Evolutionary conservation across 2,797 vertebrate genomes (phyloP), one percentile per base, ranked within the genome.

Genomic region (Eutrigla gurnardus): DNA sequence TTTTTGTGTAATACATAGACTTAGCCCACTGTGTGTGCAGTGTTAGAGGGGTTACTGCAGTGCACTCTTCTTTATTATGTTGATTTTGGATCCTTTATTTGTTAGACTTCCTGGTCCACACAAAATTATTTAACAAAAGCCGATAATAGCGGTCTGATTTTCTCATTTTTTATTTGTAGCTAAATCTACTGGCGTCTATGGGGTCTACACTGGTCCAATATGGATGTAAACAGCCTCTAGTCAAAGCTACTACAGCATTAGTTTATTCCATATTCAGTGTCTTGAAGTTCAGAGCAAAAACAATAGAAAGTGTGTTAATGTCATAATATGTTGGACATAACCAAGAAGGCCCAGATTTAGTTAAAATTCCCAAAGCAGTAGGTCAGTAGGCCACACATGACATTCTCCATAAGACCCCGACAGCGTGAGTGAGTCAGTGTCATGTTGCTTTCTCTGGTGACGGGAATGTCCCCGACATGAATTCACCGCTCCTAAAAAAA

Each of bases 401-500:
- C 59, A 60, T 45, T 65, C 63, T 45, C 66, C 72, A 67, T 39
- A 70, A 42, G 61, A 17, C 62, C 43, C 49, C 39, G 42, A 80
- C 46, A 33, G 39, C 13, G 54, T 83, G 66, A 81, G 80, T 85
- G 80, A 91, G 65, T 79, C 37, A 72, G 82, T 72, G 76, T 89
- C 75, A 71, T 55, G 72, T 76, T 80, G 67, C 71, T 67, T 4
- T 76, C 75, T 75, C 7, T 61, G 60, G 39, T 78, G 63, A 76
- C 13, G 47, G 85, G 77, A 73, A 83, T 71, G 77, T 81, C 80
- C 74, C 79, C 9, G 63, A 73, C 73, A 70, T 58, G 52, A 25
- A 60, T 83, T 82, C 66, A 75, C 66, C 70, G 57, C 61, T 82
- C 75, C 71, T 63, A 69, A 88, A 88, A 60, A 87, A 86, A 70